These are phyloP conservation scores for Villa cingulata DNA, from an alignment of 2,888 invertebrate genomes.

Conservation along the genomic window DNA sequence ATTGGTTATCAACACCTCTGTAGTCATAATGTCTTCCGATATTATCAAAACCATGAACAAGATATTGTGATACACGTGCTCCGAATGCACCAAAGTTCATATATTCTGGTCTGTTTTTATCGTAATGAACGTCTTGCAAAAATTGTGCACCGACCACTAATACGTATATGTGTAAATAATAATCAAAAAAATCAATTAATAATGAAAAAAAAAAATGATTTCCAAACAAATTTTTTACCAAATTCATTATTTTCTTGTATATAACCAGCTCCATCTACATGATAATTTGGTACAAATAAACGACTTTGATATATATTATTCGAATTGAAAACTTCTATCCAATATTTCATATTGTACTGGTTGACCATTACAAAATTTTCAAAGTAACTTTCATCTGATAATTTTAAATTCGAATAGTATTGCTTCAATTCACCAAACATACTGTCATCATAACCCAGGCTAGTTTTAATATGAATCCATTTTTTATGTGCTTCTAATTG, in stretches of 20 bases:
- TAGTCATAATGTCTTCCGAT: constrained; percentile 1
- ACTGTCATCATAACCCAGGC: not conserved
- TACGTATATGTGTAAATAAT: not conserved
- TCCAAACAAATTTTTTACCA: constrained; percentile 1
- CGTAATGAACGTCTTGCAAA: constrained; percentile 1
- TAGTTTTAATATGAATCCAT: not conserved
- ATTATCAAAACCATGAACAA: constrained; percentile 4
- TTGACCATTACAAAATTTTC: not conserved
- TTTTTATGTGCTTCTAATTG: not conserved
- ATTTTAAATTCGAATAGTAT: not conserved
- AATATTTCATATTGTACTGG: not conserved
- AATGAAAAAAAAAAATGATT: too few species aligned
- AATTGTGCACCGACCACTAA: constrained; percentile 1
- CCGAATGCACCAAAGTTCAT: constrained; percentile 5
- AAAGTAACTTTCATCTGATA: not conserved
- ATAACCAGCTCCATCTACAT: not conserved
- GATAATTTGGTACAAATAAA: not conserved
- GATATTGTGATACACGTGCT: constrained; percentile 1
- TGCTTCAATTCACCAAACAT: not conserved
- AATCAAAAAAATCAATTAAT: not conserved
- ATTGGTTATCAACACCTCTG: not conserved
- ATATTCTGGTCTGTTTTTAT: constrained; percentile 1
- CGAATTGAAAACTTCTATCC: not conserved
- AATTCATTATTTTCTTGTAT: not conserved
- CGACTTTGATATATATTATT: too few species aligned